Conservation (phyloP, 2,888 invertebrate genomes). For the Sarcophaga rosellei region DNA sequence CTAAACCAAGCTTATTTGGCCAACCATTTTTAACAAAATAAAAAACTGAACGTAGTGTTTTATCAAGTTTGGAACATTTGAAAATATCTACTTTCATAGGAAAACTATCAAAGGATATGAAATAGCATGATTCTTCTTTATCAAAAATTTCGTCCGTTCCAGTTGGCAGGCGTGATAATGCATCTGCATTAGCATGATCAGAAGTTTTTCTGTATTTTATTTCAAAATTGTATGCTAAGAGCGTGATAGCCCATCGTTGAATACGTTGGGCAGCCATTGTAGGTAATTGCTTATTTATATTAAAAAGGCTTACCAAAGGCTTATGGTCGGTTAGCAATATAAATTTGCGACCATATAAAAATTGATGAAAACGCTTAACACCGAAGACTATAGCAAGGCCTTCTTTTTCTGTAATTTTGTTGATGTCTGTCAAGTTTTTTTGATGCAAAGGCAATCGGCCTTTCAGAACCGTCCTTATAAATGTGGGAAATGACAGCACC, state of each 20-base stretch:
- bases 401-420: conserved; percentile 54
- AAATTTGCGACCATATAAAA: conserved; percentile 52
- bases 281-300: conserved; percentile 49
- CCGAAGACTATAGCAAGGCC: conserved; percentile 71
- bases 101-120: too few relatives aligned
- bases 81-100: too few relatives aligned
- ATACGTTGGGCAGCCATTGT: conserved; percentile 34
- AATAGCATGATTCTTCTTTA: conserved; percentile 1
- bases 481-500: conserved; percentile 50
- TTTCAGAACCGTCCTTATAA: conserved; percentile 48
- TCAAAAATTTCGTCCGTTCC: conserved; percentile 13
- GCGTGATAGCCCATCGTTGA: conserved; percentile 49
- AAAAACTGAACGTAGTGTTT: too few relatives aligned
- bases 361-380: background rate
- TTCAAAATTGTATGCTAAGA: conserved; percentile 50
- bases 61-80: too few relatives aligned
- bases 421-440: too few relatives aligned
- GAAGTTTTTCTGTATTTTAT: conserved; percentile 37
- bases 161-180: too few relatives aligned
- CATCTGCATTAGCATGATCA: background rate
- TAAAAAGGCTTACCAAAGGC: conserved; percentile 45
- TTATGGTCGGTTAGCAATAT: conserved; percentile 48
- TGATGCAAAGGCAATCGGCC: conserved; percentile 34
- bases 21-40: too few relatives aligned
- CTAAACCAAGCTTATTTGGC: too few relatives aligned